Base-by-base conservation (phyloP, 2,113 vertebrate genomes). In the Centropristis striata region DNA sequence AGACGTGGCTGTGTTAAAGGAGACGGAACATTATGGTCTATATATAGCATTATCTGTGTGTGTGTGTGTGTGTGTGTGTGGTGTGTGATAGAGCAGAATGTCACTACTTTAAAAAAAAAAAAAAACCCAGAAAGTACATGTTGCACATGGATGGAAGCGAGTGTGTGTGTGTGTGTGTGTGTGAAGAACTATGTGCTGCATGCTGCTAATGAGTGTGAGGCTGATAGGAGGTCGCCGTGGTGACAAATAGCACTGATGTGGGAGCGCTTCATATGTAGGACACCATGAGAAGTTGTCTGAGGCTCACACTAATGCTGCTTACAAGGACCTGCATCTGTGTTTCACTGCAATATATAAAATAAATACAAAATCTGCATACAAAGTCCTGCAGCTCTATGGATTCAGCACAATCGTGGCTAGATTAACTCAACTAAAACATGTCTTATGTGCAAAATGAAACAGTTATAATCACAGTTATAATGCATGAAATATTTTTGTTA, bases 181-280 rank as follows among this genome's bases (percentile, higher is more conserved):
- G n/a, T 50, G 39, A 54, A 20, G 32, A 37, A 71, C 23, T 53
- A 10, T 61, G 60, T 1, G 41, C 23, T 27, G 42, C 18, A 7
- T 55, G 59, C 25, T 25, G 59, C 68, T 66, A 80, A 87, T 67
- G 74, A 82, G 63, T 61, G 16, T 37, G 44, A 59, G 49, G 63
- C 57, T 49, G 27, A 64, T 55, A 44, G 42, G 55, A 73, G 72
- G 65, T 66, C 16, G 25, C 39, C 50, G 49, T 42, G 41, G 61
- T 83, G 87, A 89, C 73, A 65, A 85, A 88, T 79, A 10, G 39
- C n/a, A 8, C 67, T 21, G 68, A 74, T 61, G 77, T 46, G 54
- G 32, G 54, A 76, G 23, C 11, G 39, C 25, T n/a, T 53, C 5
- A 5, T 37, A 88, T 86, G 78, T 87, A 78, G 86, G 84, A 49